Conservation (phyloP, 2,888 invertebrate species). For the Steromphala cineraria region DNA sequence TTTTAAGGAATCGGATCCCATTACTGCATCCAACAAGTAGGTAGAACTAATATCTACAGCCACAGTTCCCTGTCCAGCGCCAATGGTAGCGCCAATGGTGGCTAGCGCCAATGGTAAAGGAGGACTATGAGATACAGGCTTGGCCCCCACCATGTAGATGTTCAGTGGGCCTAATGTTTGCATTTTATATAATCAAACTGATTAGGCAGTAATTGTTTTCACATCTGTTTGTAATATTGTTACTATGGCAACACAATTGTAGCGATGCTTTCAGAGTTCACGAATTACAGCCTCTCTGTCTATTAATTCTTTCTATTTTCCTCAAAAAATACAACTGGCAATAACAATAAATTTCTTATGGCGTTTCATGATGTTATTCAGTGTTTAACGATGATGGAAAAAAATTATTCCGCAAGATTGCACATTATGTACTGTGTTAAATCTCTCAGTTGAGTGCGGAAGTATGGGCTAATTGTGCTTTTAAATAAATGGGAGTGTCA, state of each 20-base stretch:
- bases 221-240: constrained; percentile 18
- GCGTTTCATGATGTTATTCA: background rate
- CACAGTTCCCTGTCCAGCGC: background rate
- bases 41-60: background rate
- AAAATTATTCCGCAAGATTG: no score
- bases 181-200: constrained; percentile 15
- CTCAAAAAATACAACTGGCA: background rate
- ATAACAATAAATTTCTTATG: constrained; percentile 10
- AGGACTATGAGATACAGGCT: no score
- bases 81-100: background rate
- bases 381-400: background rate
- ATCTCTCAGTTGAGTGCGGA: no score
- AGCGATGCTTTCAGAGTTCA: constrained; percentile 6
- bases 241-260: constrained; percentile 13
- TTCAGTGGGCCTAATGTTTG: no score
- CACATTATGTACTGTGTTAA: no score
- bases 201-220: constrained; percentile 15
- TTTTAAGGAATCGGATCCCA: constrained; percentile 7
- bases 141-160: no score
- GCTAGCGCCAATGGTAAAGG: background rate
- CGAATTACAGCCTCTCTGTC: constrained; percentile 3
- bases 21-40: background rate
- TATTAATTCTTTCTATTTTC: background rate
- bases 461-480: no score
- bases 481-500: no score